Conservation (phyloP, 2,888 invertebrate genomes). For the Cactoblastis cactorum region DNA sequence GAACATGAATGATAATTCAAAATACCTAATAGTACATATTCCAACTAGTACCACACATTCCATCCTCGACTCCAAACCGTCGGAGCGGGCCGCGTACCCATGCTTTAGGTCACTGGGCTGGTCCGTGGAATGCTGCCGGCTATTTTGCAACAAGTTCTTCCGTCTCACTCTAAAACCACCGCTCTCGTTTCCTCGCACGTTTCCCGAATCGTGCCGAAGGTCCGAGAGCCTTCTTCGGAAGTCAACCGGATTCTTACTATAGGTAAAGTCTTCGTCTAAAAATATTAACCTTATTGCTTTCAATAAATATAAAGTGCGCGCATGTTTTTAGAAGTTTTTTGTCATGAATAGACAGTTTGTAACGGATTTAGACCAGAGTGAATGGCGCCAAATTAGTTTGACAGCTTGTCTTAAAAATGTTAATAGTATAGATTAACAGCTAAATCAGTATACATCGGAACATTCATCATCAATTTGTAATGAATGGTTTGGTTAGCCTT, state of each 20-base stretch:
- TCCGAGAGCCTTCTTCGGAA: conserved; percentile 15
- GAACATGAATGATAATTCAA: background rate
- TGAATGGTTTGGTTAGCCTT: background rate
- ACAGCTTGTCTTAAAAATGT: background rate
- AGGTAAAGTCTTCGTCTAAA: background rate
- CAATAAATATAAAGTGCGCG: background rate
- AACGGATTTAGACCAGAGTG: background rate
- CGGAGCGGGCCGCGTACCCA: conserved; percentile 11
- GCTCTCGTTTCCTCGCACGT: conserved; percentile 32
- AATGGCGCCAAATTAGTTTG: conserved; percentile 8
- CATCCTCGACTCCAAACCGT: background rate
- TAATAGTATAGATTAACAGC: background rate
- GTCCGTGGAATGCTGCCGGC: conserved; percentile 61
- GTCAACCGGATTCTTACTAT: conserved; percentile 4
- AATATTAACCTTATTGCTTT: background rate
- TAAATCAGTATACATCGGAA: background rate
- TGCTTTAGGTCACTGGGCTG: conserved; percentile 75
- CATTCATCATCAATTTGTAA: background rate
- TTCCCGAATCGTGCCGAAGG: conserved; percentile 32
- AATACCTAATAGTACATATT: background rate
- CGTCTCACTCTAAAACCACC: conserved; percentile 38
- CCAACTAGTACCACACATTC: conserved; percentile 9
- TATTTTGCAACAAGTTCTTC: conserved; percentile 73
- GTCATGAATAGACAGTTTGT: background rate
- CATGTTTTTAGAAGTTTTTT: background rate